A percentile compares a stretch with the other conserved stretches of the same genome.
Conservation (phyloP, 2,797 vertebrate species). For the Synanceia verrucosa region DNA sequence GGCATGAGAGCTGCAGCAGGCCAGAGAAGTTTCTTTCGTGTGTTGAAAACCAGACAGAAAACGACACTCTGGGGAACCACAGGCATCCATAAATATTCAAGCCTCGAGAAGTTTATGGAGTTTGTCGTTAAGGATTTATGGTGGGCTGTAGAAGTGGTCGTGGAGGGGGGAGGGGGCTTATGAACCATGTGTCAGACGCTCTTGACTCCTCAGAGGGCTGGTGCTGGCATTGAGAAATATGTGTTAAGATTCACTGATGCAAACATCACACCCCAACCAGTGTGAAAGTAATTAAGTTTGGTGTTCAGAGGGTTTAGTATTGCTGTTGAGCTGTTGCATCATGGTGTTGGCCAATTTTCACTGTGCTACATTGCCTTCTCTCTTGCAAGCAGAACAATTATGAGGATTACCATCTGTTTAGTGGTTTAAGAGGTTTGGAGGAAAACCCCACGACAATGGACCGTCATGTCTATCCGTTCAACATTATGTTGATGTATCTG, state of each 20-base stretch:
- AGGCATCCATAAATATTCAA: slow-evolving; percentile 83
- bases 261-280: slow-evolving; percentile 48
- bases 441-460: slow-evolving; percentile 44
- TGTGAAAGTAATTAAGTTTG: slow-evolving; percentile 57
- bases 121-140: slow-evolving; percentile 84
- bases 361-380: slow-evolving; percentile 11
- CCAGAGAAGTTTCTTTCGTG: slow-evolving; percentile 70
- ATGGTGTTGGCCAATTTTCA: slow-evolving; percentile 23
- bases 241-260: slow-evolving; percentile 55
- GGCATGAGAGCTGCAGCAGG: slow-evolving; percentile 60
- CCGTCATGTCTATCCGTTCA: slow-evolving; percentile 27
- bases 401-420: slow-evolving; percentile 58
- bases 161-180: slow-evolving; percentile 22
- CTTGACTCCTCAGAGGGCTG: slow-evolving; percentile 38
- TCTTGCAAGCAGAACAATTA: slow-evolving; percentile 35
- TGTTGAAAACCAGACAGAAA: slow-evolving; percentile 77
- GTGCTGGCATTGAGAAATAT: slow-evolving; percentile 40
- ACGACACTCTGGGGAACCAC: slow-evolving; percentile 78
- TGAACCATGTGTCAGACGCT: slow-evolving; percentile 47
- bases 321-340: slow-evolving; percentile 39
- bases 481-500: slow-evolving; percentile 20
- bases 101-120: slow-evolving; percentile 80
- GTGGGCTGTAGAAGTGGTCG: slow-evolving; percentile 73
- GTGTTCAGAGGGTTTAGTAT: slow-evolving; percentile 52
- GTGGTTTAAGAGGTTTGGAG: slow-evolving; percentile 45